Conservation (phyloP, 2,797 vertebrate genomes). For the Acanthurus leucopareius region DNA sequence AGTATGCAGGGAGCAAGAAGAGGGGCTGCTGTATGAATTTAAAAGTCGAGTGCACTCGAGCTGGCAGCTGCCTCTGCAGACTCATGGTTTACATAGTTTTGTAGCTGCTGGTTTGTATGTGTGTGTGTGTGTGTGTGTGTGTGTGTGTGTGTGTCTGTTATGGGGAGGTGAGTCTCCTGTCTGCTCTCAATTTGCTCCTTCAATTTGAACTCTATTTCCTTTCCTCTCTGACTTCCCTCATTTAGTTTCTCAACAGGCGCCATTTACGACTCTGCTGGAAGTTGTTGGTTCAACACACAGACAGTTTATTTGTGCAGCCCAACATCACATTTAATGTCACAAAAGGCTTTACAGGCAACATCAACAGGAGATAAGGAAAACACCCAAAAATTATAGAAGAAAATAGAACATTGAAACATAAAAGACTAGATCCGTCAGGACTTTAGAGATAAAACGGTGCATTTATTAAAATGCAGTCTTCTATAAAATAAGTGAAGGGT, state of each 20-base stretch:
- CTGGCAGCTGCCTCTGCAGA: slow-evolving; percentile 29
- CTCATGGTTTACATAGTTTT: neutral
- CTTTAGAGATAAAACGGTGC: too few relatives aligned
- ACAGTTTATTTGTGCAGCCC: slow-evolving; percentile 18
- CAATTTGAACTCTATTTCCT: slow-evolving; percentile 1
- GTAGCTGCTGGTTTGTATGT: neutral
- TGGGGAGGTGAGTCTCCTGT: neutral
- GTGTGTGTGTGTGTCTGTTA: slow-evolving; percentile 10
- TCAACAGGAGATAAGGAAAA: neutral
- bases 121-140: too few relatives aligned
- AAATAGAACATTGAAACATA: neutral
- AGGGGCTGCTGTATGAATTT: slow-evolving; percentile 11
- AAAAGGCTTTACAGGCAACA: neutral
- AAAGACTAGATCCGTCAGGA: neutral
- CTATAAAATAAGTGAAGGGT: too few relatives aligned
- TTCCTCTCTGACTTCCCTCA: neutral
- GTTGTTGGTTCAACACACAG: neutral
- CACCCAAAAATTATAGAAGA: neutral
- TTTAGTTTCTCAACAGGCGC: slow-evolving; percentile 12
- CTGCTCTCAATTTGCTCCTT: slow-evolving; percentile 7
- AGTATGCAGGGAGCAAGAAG: slow-evolving; percentile 4
- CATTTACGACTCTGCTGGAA: slow-evolving; percentile 6
- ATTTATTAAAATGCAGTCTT: too few relatives aligned
- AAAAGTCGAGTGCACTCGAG: slow-evolving; percentile 41
- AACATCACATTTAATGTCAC: slow-evolving; percentile 13